Evolutionary conservation across 2,888 invertebrate genomes (phyloP).

Genomic region (Osedax frankpressi): DNA sequence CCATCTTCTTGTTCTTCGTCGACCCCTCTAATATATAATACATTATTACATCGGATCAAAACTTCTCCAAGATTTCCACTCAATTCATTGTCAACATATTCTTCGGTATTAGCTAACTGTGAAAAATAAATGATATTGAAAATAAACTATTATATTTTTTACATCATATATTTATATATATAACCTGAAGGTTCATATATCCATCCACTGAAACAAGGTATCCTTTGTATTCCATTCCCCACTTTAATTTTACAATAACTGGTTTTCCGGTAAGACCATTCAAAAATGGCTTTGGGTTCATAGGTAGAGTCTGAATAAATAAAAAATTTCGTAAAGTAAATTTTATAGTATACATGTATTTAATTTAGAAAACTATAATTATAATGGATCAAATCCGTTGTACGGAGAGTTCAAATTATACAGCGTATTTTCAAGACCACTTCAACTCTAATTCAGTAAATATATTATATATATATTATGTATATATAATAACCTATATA

Average conservation of each 20-base stretch:
- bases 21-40: slow-evolving; percentile 80
- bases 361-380: background rate
- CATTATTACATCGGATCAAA: slow-evolving; percentile 84
- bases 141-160: too few relatives aligned
- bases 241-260: slow-evolving; percentile 91
- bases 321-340: background rate
- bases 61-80: slow-evolving; percentile 94
- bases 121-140: too few relatives aligned
- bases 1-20: slow-evolving; percentile 87
- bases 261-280: slow-evolving; percentile 95
- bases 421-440: too few relatives aligned
- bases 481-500: too few relatives aligned
- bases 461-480: too few relatives aligned
- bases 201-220: slow-evolving; percentile 92
- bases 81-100: slow-evolving; percentile 78
- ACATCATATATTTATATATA: background rate
- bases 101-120: slow-evolving; percentile 91
- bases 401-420: too few relatives aligned
- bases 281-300: slow-evolving; percentile 96
- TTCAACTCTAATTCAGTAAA: too few relatives aligned
- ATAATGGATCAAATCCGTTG: too few relatives aligned
- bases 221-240: slow-evolving; percentile 99
- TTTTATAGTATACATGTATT: background rate
- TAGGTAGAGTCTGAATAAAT: slow-evolving; percentile 32
- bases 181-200: slow-evolving; percentile 84